These are phyloP conservation scores for Bombus polaris DNA, from an alignment of 1,140 invertebrate genomes.

Conservation along the genomic window DNA sequence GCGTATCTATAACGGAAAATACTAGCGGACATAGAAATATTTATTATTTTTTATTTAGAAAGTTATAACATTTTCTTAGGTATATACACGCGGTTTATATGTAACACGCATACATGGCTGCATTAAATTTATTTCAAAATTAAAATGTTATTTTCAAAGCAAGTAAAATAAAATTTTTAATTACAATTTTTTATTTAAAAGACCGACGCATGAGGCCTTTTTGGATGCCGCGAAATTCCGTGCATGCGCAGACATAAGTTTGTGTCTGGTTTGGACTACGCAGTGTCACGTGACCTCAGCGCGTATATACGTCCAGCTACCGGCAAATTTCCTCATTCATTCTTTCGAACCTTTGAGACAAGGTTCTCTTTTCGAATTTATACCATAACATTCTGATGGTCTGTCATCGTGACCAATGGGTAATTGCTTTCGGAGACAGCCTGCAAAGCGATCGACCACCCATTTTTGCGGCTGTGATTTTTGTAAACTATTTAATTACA, in stretches of 20 bases:
- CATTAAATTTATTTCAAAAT: neutral
- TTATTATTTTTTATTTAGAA: neutral
- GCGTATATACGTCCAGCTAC: conserved; percentile 73
- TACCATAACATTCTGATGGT: neutral
- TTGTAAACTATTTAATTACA: neutral
- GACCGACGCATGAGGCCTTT: conserved; percentile 1
- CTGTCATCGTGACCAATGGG: neutral
- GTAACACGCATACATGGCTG: neutral
- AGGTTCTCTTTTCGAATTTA: conserved; percentile 48
- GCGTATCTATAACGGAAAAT: neutral
- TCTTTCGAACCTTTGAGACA: conserved; percentile 70
- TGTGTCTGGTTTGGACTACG: neutral
- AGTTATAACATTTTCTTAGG: neutral
- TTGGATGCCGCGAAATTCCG: neutral
- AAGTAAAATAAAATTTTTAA: neutral
- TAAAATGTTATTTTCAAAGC: neutral
- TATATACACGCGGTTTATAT: neutral
- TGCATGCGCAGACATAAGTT: neutral
- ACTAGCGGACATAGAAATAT: neutral
- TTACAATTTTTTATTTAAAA: neutral
- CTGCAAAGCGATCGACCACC: neutral
- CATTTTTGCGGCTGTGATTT: neutral
- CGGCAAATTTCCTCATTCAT: conserved; percentile 73
- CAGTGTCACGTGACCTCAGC: conserved; percentile 66
- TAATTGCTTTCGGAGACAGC: neutral